Conservation (phyloP, 2,113 vertebrate species). For the Motacilla tschutschensis region DNA sequence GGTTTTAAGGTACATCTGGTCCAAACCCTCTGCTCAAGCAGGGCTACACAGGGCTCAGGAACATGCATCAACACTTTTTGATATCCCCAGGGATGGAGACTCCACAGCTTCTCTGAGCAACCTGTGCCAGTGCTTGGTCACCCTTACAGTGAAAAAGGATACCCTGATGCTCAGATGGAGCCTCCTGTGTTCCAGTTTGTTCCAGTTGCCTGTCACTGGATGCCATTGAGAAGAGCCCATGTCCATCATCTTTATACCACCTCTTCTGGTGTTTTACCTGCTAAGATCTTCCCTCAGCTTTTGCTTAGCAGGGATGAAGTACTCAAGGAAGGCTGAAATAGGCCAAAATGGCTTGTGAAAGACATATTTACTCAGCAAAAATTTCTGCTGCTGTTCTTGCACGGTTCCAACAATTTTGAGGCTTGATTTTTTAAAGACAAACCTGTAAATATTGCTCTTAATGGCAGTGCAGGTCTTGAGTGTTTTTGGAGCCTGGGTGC, state of each 20-base stretch:
- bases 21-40: not conserved
- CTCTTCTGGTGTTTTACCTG: not conserved
- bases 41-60: not conserved
- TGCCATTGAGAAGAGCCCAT: not conserved
- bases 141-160: not conserved
- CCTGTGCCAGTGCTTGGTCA: not conserved
- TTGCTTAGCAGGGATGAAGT: fast-evolving
- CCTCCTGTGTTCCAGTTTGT: not conserved
- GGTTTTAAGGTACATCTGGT: not conserved
- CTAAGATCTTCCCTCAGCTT: not conserved
- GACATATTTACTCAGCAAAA: not conserved
- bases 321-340: not conserved
- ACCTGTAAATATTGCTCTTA: not conserved
- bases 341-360: not conserved
- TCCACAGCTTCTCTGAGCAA: not conserved
- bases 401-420: not conserved
- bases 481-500: not conserved
- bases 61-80: not conserved
- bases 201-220: not conserved
- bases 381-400: not conserved
- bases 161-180: not conserved
- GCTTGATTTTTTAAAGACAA: not conserved
- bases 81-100: not conserved
- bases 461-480: not conserved
- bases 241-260: not conserved